phyloP scores from a whole-genome alignment of 53 echinoderm and acorn worm species.

The Henricia sp. region DNA sequence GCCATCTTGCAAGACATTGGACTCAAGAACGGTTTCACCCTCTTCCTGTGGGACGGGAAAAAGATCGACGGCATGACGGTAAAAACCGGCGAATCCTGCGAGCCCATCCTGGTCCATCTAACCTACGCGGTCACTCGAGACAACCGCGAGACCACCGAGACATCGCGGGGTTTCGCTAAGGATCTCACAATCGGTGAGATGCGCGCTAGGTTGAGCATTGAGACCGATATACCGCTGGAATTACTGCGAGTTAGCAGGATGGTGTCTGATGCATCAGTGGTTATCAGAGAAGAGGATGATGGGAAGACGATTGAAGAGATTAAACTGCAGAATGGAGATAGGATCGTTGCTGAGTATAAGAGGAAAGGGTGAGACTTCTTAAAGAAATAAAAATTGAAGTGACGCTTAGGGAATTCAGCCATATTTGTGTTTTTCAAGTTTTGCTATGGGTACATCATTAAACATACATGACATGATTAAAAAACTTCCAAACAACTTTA shows the following conservation, averaged over 20 bases:
- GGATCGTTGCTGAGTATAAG: conserved; percentile 72
- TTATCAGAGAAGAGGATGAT: conserved; percentile 69
- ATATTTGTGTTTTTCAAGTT: no score
- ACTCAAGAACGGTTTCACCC: conserved; percentile 8
- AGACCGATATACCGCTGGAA: conserved; percentile 70
- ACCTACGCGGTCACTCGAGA: conserved; percentile 53
- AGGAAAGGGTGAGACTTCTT: conserved; percentile 43
- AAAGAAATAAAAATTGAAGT: no score
- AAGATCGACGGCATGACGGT: conserved; percentile 81
- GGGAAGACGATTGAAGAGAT: conserved; percentile 67
- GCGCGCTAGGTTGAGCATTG: conserved; percentile 65
- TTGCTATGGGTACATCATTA: no score
- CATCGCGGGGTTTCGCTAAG: conserved; percentile 66
- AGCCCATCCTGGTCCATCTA: conserved; percentile 78
- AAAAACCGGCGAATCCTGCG: conserved; percentile 64
- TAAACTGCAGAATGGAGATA: conserved; percentile 72
- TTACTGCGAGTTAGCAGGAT: conserved; percentile 73
- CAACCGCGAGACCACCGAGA: conserved; percentile 53
- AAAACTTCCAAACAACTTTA: no score
- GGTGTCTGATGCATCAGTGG: conserved; percentile 29
- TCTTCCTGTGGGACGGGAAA: conserved; percentile 65
- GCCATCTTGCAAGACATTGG: conserved; percentile 31
- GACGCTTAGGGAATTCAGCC: no score
- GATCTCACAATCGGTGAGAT: conserved; percentile 73
- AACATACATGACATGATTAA: no score